These are phyloP conservation scores for Dissostichus mawsoni DNA, from an alignment of 2,113 vertebrate genomes.

Conservation along the genomic window DNA sequence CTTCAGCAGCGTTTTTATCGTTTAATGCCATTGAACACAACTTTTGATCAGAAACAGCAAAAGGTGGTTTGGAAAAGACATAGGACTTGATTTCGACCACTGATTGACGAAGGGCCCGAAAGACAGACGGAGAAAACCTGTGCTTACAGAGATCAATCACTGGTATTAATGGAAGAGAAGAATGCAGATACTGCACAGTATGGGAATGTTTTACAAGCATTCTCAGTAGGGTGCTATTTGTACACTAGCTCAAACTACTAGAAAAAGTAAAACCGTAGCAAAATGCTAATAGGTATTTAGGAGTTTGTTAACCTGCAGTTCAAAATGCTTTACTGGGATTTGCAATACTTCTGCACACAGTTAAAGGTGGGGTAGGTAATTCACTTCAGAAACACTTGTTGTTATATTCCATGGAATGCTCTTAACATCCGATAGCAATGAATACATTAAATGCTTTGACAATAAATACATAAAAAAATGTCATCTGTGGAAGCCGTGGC, in stretches of 20 bases:
- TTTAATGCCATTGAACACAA: no score
- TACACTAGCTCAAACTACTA: constrained; percentile 36
- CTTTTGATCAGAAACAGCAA: no score
- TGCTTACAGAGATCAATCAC: constrained; percentile 16
- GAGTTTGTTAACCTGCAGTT: constrained; percentile 17
- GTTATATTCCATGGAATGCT: no score
- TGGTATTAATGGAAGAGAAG: constrained; percentile 38
- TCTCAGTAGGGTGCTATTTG: constrained; percentile 21
- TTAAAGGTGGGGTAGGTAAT: no score
- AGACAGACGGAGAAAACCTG: constrained; percentile 16
- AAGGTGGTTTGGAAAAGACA: no score
- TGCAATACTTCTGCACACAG: background rate
- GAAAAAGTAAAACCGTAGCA: constrained; percentile 29
- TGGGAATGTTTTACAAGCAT: constrained; percentile 43
- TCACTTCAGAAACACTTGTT: no score
- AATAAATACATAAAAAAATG: no score
- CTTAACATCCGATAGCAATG: no score
- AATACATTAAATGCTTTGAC: no score
- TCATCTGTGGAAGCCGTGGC: no score
- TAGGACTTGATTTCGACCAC: background rate
- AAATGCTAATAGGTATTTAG: constrained; percentile 32
- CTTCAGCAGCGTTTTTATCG: no score
- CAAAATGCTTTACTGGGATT: background rate
- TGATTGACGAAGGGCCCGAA: constrained; percentile 36
- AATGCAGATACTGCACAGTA: constrained; percentile 43